A percentile compares a stretch with the other conserved stretches of the same genome.
Evolutionary conservation across 2,888 invertebrate species (phyloP).

Genomic region (Lacanobia wlatinum): DNA sequence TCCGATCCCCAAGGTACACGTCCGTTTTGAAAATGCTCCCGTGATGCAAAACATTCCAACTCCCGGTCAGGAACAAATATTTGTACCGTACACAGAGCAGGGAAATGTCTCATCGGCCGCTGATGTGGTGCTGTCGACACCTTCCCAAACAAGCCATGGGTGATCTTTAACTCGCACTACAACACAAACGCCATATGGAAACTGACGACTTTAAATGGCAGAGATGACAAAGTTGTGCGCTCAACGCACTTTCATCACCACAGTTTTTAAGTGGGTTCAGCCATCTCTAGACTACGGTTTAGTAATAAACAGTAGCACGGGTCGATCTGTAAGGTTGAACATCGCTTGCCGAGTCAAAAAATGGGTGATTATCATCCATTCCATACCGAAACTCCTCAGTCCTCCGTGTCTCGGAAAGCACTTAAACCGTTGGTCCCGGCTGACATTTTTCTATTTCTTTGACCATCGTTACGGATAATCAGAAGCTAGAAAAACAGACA

Average conservation of each 20-base stretch:
- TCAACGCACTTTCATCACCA: too few relatives aligned
- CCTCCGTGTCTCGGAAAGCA: not conserved
- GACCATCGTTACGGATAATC: not conserved
- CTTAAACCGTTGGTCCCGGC: not conserved
- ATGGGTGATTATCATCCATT: not conserved
- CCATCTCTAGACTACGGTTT: too few relatives aligned
- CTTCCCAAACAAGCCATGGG: not conserved
- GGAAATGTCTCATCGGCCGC: not conserved
- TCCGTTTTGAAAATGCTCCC: slow-evolving; percentile 5
- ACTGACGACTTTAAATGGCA: not conserved
- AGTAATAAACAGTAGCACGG: too few relatives aligned
- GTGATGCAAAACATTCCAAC: slow-evolving; percentile 19
- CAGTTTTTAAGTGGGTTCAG: too few relatives aligned
- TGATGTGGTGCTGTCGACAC: not conserved
- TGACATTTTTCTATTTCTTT: not conserved
- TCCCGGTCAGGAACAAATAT: slow-evolving; percentile 45
- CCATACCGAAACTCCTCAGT: too few relatives aligned
- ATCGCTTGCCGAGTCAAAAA: not conserved
- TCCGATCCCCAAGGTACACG: not conserved
- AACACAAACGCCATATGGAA: not conserved
- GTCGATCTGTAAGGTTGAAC: too few relatives aligned
- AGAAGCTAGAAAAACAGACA: not conserved
- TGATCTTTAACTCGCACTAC: not conserved
- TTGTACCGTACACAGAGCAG: slow-evolving; percentile 4
- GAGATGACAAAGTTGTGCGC: too few relatives aligned